Evolutionary conservation across 2,888 invertebrate genomes (phyloP).

Genomic region (Nemapogon koenigi): DNA sequence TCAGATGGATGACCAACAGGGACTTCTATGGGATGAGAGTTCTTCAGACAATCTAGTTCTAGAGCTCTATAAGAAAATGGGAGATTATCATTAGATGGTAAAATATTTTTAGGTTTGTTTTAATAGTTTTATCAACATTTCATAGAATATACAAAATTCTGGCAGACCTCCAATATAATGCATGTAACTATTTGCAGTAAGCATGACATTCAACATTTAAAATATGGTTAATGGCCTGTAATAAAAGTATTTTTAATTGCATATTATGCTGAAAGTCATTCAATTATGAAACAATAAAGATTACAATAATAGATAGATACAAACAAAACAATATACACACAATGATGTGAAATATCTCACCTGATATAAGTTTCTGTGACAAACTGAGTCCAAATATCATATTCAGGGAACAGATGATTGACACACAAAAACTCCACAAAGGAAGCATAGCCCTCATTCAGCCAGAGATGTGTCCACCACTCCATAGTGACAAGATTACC

Average conservation of each 20-base stretch:
- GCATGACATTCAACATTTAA: not conserved
- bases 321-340: too few species aligned
- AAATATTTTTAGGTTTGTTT: not conserved
- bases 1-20: conserved; percentile 94
- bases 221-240: not conserved
- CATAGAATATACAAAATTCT: not conserved
- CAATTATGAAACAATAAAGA: not conserved
- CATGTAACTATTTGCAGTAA: too few species aligned
- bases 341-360: conserved; percentile 23
- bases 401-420: conserved; percentile 91
- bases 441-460: conserved; percentile 96
- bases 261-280: not conserved
- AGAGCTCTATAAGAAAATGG: conserved; percentile 68
- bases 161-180: not conserved
- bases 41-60: conserved; percentile 86
- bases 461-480: conserved; percentile 97
- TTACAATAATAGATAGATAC: too few species aligned
- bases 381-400: conserved; percentile 97
- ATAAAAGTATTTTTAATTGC: not conserved
- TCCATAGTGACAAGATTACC: conserved; percentile 98
- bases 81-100: too few species aligned
- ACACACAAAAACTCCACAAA: conserved; percentile 96
- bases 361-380: conserved; percentile 85
- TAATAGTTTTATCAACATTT: not conserved
- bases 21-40: conserved; percentile 96